These are phyloP conservation scores for Paralvinella palmiformis DNA, from an alignment of 1,140 invertebrate genomes.

Conservation along the genomic window DNA sequence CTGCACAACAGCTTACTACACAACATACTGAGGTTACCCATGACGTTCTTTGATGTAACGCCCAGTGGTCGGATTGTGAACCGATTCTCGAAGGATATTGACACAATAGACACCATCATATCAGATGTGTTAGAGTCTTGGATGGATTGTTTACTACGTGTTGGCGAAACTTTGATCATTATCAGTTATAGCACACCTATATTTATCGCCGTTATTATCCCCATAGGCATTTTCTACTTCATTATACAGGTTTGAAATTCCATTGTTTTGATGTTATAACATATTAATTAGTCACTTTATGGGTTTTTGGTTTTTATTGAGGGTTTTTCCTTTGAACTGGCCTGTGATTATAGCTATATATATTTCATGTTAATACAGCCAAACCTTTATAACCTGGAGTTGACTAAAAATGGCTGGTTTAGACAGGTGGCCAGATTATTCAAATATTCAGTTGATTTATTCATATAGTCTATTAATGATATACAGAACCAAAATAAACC, in stretches of 20 bases:
- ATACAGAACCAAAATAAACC: no score
- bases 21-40: conserved; percentile 62
- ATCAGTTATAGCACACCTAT: conserved; percentile 12
- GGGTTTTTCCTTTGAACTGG: no score
- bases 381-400: no score
- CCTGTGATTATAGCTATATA: no score
- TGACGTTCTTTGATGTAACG: conserved; percentile 70
- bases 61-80: conserved; percentile 54
- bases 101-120: conserved; percentile 50
- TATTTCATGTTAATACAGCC: no score
- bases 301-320: no score
- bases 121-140: conserved; percentile 24
- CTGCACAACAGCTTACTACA: conserved; percentile 24
- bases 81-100: conserved; percentile 49
- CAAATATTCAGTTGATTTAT: no score
- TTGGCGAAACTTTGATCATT: conserved; percentile 6
- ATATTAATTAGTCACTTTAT: no score
- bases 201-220: conserved; percentile 12
- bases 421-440: no score
- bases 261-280: no score
- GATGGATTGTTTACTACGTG: conserved; percentile 5
- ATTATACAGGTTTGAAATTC: conserved; percentile 22
- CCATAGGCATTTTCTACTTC: conserved; percentile 14
- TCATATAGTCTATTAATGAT: no score
- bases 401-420: no score